phyloP scores from a whole-genome alignment of 2,888 invertebrate genomes.

The Odontocerum albicorne region DNA sequence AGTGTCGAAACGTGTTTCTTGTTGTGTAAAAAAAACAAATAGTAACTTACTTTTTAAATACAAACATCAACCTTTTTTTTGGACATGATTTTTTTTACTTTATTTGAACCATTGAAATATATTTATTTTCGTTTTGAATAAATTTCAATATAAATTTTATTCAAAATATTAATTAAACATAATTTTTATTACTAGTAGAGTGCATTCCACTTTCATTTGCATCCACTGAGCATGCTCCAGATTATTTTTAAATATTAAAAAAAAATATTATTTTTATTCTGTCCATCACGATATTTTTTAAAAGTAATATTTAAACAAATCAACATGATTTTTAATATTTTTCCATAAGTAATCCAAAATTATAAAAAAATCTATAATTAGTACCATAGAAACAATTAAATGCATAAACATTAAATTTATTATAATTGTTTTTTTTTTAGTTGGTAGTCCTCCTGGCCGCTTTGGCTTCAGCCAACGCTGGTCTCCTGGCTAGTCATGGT shows the following conservation, averaged over 20 bases:
- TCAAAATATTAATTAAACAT: not conserved
- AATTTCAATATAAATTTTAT: not conserved
- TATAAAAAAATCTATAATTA: too few species aligned
- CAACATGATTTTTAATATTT: not conserved
- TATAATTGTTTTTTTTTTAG: slow-evolving; percentile 30
- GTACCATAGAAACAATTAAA: too few species aligned
- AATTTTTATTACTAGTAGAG: too few species aligned
- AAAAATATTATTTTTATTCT: not conserved
- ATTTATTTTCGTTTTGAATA: not conserved
- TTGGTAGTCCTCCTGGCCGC: slow-evolving; percentile 33
- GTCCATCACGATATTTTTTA: not conserved
- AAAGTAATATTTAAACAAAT: too few species aligned
- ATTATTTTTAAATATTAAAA: too few species aligned
- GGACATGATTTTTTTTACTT: not conserved
- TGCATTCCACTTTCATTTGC: too few species aligned
- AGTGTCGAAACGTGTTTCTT: not conserved
- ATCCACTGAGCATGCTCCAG: too few species aligned
- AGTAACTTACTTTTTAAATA: too few species aligned
- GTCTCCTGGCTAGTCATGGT: slow-evolving; percentile 24
- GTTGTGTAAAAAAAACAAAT: too few species aligned
- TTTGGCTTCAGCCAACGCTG: slow-evolving; percentile 37
- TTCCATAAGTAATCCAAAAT: slow-evolving; percentile 16
- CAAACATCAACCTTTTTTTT: too few species aligned
- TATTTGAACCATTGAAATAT: too few species aligned
- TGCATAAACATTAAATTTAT: too few species aligned